Percentiles rank a stretch among this genome's conserved stretches.
Evolutionary conservation across 2,797 vertebrate species (phyloP).

Genomic region (Bryconaethiops microstoma): DNA sequence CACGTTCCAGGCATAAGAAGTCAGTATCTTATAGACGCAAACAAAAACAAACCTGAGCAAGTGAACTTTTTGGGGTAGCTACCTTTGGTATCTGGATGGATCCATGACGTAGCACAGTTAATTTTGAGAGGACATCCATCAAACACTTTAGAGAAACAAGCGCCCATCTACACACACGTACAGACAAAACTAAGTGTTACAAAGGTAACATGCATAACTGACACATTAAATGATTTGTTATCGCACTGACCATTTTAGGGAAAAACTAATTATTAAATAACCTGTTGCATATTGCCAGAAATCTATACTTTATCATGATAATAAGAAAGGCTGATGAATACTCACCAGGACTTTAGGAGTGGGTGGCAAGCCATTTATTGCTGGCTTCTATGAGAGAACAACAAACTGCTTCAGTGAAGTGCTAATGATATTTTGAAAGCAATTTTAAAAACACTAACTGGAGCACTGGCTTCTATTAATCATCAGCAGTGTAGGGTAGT

Average conservation of each 20-base stretch:
- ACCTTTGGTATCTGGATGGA: conserved; percentile 99
- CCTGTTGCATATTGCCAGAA: conserved; percentile 33
- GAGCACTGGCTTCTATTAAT: not conserved
- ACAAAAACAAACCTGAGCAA: not conserved
- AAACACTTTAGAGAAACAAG: conserved; percentile 99
- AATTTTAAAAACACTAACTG: not conserved
- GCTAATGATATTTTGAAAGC: not conserved
- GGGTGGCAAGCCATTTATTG: conserved; percentile 95
- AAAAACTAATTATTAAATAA: not conserved
- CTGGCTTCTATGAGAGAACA: conserved; percentile 83
- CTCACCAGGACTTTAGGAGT: conserved; percentile 99
- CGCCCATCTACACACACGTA: conserved; percentile 88
- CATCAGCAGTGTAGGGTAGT: too few species aligned
- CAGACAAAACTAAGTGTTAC: conserved; percentile 25
- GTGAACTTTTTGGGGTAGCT: not conserved
- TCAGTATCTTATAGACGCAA: not conserved
- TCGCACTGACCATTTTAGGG: not conserved
- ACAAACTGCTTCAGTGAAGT: not conserved
- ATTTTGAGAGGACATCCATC: conserved; percentile 98
- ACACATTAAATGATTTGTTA: not conserved
- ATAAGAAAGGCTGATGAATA: conserved; percentile 6
- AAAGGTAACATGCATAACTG: not conserved
- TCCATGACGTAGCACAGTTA: conserved; percentile 98
- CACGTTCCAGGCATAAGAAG: not conserved
- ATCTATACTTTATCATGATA: not conserved